A percentile compares a stretch with the other conserved stretches of the same genome.
Evolutionary conservation across 2,113 vertebrate species (phyloP).

Genomic region (Melospiza georgiana): DNA sequence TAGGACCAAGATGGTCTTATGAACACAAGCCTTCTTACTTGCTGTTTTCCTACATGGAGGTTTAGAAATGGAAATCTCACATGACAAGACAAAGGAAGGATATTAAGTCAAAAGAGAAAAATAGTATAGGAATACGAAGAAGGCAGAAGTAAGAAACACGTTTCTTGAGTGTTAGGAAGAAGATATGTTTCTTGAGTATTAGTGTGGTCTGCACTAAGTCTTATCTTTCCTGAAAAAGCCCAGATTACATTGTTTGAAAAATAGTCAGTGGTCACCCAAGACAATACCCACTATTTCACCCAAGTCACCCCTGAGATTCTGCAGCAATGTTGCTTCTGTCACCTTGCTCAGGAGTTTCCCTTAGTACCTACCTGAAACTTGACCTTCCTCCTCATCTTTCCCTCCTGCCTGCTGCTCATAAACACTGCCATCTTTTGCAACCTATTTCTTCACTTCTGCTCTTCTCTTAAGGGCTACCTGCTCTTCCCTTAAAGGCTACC

Average conservation of each 20-base stretch:
- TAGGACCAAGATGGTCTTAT: background rate
- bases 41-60: background rate
- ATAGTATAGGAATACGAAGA: background rate
- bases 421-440: background rate
- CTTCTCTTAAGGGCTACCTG: background rate
- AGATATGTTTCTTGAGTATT: background rate
- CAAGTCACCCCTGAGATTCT: background rate
- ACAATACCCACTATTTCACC: background rate
- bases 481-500: no score
- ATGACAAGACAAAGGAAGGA: background rate
- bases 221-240: background rate
- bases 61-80: background rate
- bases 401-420: background rate
- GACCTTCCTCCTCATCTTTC: background rate
- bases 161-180: background rate
- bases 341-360: background rate
- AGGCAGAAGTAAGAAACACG: background rate
- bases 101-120: slow-evolving; percentile 1
- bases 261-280: background rate
- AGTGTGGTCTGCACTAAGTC: background rate
- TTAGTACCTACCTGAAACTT: background rate
- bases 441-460: background rate
- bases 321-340: background rate
- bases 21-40: background rate
- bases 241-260: background rate